These are phyloP conservation scores for Bolborhynchus lineola DNA, from an alignment of 2,113 vertebrate genomes.

Conservation along the genomic window DNA sequence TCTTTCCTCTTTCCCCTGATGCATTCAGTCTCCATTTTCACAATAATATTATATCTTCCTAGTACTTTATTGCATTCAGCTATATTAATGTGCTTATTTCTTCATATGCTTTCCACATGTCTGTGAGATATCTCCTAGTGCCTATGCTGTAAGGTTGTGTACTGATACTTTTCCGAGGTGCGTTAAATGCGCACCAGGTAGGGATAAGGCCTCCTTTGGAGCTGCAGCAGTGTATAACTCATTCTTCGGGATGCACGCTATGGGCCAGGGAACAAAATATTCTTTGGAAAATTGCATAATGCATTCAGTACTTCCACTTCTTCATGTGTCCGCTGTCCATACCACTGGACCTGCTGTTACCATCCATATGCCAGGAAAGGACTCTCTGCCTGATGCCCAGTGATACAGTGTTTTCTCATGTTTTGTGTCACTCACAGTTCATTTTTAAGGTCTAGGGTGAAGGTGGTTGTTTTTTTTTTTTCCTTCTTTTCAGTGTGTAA, in stretches of 20 bases:
- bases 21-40: not conserved
- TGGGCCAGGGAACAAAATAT: not conserved
- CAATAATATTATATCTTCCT: not conserved
- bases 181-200: rapidly evolving
- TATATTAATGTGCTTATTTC: not conserved
- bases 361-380: not conserved
- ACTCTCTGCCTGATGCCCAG: not conserved
- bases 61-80: not conserved
- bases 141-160: not conserved
- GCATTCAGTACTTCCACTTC: not conserved
- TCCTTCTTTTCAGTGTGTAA: not conserved
- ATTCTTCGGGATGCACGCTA: not conserved
- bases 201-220: not conserved
- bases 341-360: not conserved
- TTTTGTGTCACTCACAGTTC: not conserved
- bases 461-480: not conserved
- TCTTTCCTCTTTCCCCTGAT: not conserved
- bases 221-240: not conserved
- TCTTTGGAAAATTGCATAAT: not conserved
- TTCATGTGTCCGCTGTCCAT: not conserved
- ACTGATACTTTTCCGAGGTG: not conserved
- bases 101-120: not conserved
- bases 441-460: not conserved
- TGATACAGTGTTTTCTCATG: not conserved
- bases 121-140: not conserved